Percentiles rank a stretch among this genome's conserved stretches.
These are phyloP conservation scores for Trichogramma evanescens DNA, from an alignment of 2,888 invertebrate genomes.

Conservation along the genomic window DNA sequence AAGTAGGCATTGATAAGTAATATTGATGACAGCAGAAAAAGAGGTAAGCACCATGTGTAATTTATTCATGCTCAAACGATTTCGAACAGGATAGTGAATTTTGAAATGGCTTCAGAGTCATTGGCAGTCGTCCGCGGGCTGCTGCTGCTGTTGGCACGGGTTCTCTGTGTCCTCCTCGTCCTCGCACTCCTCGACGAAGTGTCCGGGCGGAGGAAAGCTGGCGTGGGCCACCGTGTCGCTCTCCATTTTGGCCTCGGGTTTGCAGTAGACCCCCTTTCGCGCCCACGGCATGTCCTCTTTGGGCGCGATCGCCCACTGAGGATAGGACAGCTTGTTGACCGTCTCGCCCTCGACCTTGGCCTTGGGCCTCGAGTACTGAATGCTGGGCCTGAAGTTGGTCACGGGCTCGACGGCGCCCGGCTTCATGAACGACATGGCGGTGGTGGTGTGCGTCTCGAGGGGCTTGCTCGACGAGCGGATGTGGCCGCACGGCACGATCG, in stretches of 20 bases:
- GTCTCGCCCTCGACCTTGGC: slow-evolving; percentile 40
- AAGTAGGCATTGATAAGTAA: no score
- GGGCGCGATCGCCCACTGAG: slow-evolving; percentile 32
- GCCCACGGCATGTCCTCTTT: slow-evolving; percentile 40
- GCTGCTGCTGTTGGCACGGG: not conserved
- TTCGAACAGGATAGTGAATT: no score
- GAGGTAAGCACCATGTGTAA: no score
- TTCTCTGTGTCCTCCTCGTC: not conserved
- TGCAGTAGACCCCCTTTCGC: slow-evolving; percentile 30
- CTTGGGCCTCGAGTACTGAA: slow-evolving; percentile 32
- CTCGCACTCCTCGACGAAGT: slow-evolving; percentile 34
- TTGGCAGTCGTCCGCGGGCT: no score
- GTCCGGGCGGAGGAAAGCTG: slow-evolving; percentile 42
- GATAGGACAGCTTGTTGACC: slow-evolving; percentile 42
- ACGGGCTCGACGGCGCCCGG: slow-evolving; percentile 32
- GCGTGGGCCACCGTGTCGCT: slow-evolving; percentile 38
- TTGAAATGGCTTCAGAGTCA: no score
- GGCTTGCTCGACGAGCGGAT: slow-evolving; percentile 34
- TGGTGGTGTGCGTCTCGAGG: slow-evolving; percentile 38
- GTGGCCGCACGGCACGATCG: slow-evolving; percentile 37
- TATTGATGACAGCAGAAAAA: no score
- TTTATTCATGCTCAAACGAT: no score
- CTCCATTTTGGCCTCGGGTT: slow-evolving; percentile 34
- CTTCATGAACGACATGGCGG: slow-evolving; percentile 37
- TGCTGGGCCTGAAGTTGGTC: slow-evolving; percentile 38